Evolutionary conservation across 1,140 invertebrate species (phyloP), one percentile per base, ranked within the genome.

Genomic region (Episyrphus balteatus): DNA sequence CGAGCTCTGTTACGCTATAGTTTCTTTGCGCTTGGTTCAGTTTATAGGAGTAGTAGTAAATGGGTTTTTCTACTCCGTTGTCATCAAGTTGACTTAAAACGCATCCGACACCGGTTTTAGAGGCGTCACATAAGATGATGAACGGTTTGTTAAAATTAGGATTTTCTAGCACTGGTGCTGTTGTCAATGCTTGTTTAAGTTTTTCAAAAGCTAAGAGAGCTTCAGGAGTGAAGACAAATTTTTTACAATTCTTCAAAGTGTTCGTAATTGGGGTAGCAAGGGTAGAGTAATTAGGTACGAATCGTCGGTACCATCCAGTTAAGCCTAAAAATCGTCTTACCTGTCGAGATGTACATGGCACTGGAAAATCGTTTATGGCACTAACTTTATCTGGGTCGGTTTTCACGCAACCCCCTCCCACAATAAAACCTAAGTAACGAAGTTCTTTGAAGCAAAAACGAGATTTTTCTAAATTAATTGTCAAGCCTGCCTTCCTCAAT

Each of bases 231-330:
- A 21, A 13, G 18, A 38, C 40, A 10, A 18, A 31, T 40, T 46
- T 52, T 26, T 14, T 34, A n/a, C 15, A 21, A 12, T 9, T 26
- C n/a, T 8, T 6, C 12, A 39, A 10, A 18, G 44, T 3, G 10
- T 51, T 30, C 2, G 44, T 47, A 2, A 49, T 38, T n/a, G n/a
- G n/a, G n/a, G n/a, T n/a, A n/a, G n/a, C n/a, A n/a, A n/a, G n/a
- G n/a, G n/a, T n/a, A n/a, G 2, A 70, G 69, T 73, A 76, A 53
- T 73, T 54, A 12, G 54, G 52, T 30, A 75, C 58, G 48, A 72
- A 76, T 9, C 57, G 41, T 9, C 65, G 46, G 49, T 72, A 72
- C 53, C 68, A 73, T 2, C 58, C 58, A 2, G 64, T 55, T 42
- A 73, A 58, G 6, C 70, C 73, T 5, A 72, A 52, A 51, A 75